Evolutionary conservation across 2,888 invertebrate genomes (phyloP), one percentile per base, ranked within the genome.

Genomic region (Agrypnus murinus): DNA sequence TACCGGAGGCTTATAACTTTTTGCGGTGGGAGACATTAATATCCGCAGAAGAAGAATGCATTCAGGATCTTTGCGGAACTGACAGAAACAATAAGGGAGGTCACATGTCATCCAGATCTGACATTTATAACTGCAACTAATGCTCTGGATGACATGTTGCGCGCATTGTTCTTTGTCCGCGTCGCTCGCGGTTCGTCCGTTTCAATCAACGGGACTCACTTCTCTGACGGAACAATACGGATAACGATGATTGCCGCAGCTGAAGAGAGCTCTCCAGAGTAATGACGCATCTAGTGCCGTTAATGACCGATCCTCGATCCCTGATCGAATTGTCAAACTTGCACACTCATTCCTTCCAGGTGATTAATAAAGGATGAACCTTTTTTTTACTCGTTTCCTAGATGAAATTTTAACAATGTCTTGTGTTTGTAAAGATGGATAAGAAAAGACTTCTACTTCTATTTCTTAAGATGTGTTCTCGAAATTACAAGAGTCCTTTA

Each of bases 221-320:
- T 59, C 45, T 68, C 32, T 63, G 71, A 77, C 69, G 71, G 80
- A 84, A 84, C 84, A 84, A 84, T 84, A 79, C 79, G 82, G 83
- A 83, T 84, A 84, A 84, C 84, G 84, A 84, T 84, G 84, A 84
- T 84, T 84, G 84, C 83, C 81, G 48, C n/a, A 84, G 82, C 79
- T 79, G 75, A 76, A 70, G 81, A 83, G 84, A 75, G 79, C 82
- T 76, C 83, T 81, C 74, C 74, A 79, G 80, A 81, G 80, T 83
- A 81, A 82, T 83, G 83, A 83, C 83, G 82, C 83, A 82, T 83
- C 84, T 84, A 83, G 79, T 79, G 74, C 81, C 81, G 82, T 81
- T 84, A 84, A 84, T 84, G 84, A 83, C 80, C 81, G 80, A 77
- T 25, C 71, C 17, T 40, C n/a, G 32, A 77, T 72, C 74, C 69